These are phyloP conservation scores for Xiphorhynchus elegans DNA, from an alignment of 2,113 vertebrate genomes.

Conservation along the genomic window DNA sequence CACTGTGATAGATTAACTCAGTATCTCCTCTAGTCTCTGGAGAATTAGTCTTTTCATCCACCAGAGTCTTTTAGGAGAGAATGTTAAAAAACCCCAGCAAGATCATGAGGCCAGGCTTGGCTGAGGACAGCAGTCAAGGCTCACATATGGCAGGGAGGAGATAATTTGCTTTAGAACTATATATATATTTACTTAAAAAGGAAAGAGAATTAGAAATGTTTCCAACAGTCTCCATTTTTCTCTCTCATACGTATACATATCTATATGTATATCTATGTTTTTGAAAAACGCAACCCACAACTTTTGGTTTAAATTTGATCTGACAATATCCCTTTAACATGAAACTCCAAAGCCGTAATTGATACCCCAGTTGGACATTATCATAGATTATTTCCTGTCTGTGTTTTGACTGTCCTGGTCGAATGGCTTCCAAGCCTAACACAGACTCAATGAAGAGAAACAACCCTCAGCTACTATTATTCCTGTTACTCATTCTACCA, in stretches of 20 bases:
- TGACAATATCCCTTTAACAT: constrained; percentile 64
- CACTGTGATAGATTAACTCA: fast-evolving
- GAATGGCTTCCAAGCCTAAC: constrained; percentile 70
- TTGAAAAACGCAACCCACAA: constrained; percentile 8
- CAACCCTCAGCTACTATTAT: constrained; percentile 70
- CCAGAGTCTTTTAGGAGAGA: not conserved
- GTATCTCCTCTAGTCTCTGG: not conserved
- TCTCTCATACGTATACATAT: not conserved
- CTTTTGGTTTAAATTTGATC: constrained; percentile 64
- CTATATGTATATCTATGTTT: not conserved
- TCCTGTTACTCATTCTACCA: constrained; percentile 69
- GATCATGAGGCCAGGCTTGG: not conserved
- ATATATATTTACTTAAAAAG: not conserved
- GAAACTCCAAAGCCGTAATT: constrained; percentile 63
- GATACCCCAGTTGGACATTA: constrained; percentile 70
- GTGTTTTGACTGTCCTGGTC: constrained; percentile 76
- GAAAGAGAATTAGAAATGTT: constrained; percentile 14
- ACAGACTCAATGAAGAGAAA: constrained; percentile 70
- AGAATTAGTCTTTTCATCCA: not conserved
- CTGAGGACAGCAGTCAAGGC: not conserved
- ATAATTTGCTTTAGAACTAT: constrained; percentile 13
- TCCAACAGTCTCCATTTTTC: constrained; percentile 24
- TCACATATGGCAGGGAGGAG: constrained; percentile 1
- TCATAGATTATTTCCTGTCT: constrained; percentile 75
- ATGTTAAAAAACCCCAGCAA: not conserved